Evolutionary conservation across 2,888 invertebrate genomes (phyloP).

Genomic region (Disparrhopalites patrizii): DNA sequence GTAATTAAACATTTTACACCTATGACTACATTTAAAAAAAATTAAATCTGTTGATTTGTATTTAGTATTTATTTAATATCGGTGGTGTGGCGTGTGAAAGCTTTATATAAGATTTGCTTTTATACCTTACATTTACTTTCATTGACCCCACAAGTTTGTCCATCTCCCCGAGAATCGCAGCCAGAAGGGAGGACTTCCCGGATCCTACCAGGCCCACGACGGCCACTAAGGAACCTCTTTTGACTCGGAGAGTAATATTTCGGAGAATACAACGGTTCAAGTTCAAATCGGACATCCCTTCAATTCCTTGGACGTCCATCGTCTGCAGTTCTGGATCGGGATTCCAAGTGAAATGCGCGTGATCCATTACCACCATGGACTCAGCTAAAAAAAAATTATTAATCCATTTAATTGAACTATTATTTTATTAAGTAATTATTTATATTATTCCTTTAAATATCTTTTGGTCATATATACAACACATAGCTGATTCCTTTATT

Average conservation of each 20-base stretch:
- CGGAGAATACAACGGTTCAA: constrained; percentile 62
- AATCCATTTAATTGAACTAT: too few relatives aligned
- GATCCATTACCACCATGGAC: constrained; percentile 77
- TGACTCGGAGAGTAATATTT: constrained; percentile 51
- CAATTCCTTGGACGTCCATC: constrained; percentile 73
- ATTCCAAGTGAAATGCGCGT: constrained; percentile 87
- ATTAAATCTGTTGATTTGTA: too few relatives aligned
- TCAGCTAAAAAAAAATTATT: constrained; percentile 56
- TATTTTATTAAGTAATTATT: too few relatives aligned
- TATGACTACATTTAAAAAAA: too few relatives aligned
- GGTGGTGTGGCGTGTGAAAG: too few relatives aligned
- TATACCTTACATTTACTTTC: constrained; percentile 67
- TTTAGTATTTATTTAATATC: too few relatives aligned
- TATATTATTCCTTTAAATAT: too few relatives aligned
- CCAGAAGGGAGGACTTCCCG: constrained; percentile 57
- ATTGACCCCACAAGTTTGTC: constrained; percentile 59
- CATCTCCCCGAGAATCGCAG: constrained; percentile 54
- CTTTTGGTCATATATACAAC: too few relatives aligned
- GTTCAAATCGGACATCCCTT: too few relatives aligned
- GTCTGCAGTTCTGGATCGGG: constrained; percentile 49
- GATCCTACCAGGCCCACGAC: constrained; percentile 57
- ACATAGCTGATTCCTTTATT: too few relatives aligned
- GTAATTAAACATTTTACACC: too few relatives aligned
- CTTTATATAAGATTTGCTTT: too few relatives aligned
- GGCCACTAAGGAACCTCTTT: constrained; percentile 57